Evolutionary conservation across 2,888 invertebrate species (phyloP).

Genomic region (Lordiphosa andalusiaca): DNA sequence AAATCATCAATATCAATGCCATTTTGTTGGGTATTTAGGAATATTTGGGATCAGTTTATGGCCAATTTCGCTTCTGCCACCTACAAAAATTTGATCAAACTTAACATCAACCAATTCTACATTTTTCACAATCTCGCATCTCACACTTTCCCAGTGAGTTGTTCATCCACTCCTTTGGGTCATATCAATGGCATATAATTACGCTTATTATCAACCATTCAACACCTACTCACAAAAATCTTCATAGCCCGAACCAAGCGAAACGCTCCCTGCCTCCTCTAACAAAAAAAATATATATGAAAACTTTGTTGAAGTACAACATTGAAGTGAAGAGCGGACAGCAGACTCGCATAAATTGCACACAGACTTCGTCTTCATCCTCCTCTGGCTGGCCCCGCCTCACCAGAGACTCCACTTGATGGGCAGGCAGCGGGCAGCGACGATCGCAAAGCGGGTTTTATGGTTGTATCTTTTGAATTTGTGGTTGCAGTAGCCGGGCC

Average conservation of each 20-base stretch:
- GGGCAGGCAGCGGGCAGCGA: slow-evolving; percentile 23
- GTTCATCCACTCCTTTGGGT: slow-evolving; percentile 35
- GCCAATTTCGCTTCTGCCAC: no score
- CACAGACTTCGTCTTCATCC: slow-evolving; percentile 10
- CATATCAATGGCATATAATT: slow-evolving; percentile 67
- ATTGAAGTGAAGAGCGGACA: slow-evolving; percentile 16
- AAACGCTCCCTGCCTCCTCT: slow-evolving; percentile 1
- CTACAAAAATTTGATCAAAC: background rate
- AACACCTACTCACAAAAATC: slow-evolving; percentile 73
- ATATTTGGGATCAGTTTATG: no score
- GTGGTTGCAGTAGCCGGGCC: slow-evolving; percentile 43
- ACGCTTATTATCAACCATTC: slow-evolving; percentile 74
- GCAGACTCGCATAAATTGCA: slow-evolving; percentile 50
- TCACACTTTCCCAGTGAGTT: slow-evolving; percentile 12
- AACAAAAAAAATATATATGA: background rate
- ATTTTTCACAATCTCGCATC: background rate
- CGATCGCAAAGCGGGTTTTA: slow-evolving; percentile 8
- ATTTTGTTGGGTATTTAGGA: no score
- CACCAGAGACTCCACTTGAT: slow-evolving; percentile 19
- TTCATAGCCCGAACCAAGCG: slow-evolving; percentile 10
- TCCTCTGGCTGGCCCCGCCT: slow-evolving; percentile 22
- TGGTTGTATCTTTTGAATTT: slow-evolving; percentile 15
- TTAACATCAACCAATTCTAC: background rate
- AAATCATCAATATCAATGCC: no score
- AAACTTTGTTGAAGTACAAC: slow-evolving; percentile 30